Evolutionary conservation across 1,140 invertebrate species (phyloP), one percentile per base, ranked within the genome.

Genomic region (Leguminivora glycinivorella): DNA sequence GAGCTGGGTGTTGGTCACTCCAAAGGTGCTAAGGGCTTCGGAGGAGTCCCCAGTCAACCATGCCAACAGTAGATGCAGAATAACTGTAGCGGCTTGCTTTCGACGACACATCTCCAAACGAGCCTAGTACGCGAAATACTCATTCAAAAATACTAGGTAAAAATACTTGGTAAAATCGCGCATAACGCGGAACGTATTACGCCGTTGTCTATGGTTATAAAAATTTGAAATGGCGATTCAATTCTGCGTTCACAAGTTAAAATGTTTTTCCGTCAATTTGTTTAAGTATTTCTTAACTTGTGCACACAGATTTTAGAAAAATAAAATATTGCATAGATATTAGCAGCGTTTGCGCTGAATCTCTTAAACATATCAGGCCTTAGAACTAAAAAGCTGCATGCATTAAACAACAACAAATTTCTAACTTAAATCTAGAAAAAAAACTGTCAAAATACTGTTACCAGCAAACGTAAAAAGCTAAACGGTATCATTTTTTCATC

Each of bases 21-120:
- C 94, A 78, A 95, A 95, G 68, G 94, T 94, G 31, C 94, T 95
- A 19, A 95, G 88, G n/a, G 94, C 94, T 70, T 93, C 92, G 4
- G 91, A 93, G 10, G 82, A 82, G 60, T 86, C 79, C 25, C 80
- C 77, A 24, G 80, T 75, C n/a, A 89, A 76, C 71, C 92, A 88
- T 2, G 90, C 93, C 14, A 89, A 75, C 5, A 92, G 85, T 1
- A 90, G 77, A 4, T 90, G 88, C 26, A 89, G 85, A 22, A 91
- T 74, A 58, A 79, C 68, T 12, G 77, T 75, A 7, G 82, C 82
- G 22, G 80, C 83, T 69, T 81, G 78, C 31, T 75, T 76, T 63
- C 77, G 79, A 56, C 67, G 47, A 78, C 79, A 84, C 80, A 67
- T 74, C 70, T 72, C 72, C 69, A 75, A 73, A 78, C 56, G 71